A percentile compares a stretch with the other conserved stretches of the same genome.
phyloP scores from a whole-genome alignment of 2,888 invertebrate species.

The Allygus modestus region DNA sequence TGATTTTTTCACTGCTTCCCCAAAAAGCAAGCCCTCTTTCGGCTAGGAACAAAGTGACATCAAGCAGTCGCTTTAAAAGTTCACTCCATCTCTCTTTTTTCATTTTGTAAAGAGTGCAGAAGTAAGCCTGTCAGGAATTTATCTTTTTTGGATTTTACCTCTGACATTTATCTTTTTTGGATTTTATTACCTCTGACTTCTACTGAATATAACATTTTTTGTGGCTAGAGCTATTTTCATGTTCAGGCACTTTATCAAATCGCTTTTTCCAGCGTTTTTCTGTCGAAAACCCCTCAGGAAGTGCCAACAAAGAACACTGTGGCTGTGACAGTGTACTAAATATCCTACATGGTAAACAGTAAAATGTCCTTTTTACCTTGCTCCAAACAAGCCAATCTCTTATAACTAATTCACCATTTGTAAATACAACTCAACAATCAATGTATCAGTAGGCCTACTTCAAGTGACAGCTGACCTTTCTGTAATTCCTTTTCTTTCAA shows the following conservation, averaged over 20 bases:
- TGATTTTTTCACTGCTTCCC: conserved; percentile 59
- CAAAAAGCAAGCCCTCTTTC: conserved; percentile 65
- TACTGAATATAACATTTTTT: conserved; percentile 55
- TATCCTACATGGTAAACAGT: conserved; percentile 60
- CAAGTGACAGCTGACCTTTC: conserved; percentile 54
- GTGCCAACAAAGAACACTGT: conserved; percentile 47
- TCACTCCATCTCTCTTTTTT: conserved; percentile 61
- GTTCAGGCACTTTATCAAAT: conserved; percentile 52
- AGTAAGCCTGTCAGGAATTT: conserved; percentile 44
- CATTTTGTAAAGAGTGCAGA: conserved; percentile 35
- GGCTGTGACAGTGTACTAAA: conserved; percentile 23
- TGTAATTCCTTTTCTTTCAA: conserved; percentile 26
- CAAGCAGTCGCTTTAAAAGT: conserved; percentile 54
- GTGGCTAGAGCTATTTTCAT: conserved; percentile 55
- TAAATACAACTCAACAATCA: too few relatives aligned
- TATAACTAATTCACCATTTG: conserved; percentile 21
- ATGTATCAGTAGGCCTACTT: too few relatives aligned
- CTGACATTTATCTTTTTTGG: conserved; percentile 54
- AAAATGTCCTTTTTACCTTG: conserved; percentile 50
- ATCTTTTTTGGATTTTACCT: too few relatives aligned
- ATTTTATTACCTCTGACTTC: conserved; percentile 50
- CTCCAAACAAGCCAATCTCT: conserved; percentile 64
- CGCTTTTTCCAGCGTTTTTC: conserved; percentile 58
- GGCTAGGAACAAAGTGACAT: conserved; percentile 62
- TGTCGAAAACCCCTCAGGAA: conserved; percentile 54